Evolutionary conservation across 2,888 invertebrate species (phyloP), one percentile per base, ranked within the genome.

Genomic region (Stenodera caucasica): DNA sequence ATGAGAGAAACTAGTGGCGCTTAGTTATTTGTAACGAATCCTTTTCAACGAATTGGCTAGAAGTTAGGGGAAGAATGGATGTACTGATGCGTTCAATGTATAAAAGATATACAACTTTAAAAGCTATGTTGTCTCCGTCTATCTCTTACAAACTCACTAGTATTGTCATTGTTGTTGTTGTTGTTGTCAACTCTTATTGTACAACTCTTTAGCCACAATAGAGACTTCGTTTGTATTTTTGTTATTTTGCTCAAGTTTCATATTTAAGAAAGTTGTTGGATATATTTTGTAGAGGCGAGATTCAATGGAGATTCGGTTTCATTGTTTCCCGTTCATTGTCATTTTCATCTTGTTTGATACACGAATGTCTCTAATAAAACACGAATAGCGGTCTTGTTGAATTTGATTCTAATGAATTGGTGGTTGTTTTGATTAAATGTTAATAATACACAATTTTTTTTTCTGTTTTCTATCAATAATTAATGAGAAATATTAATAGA

Each of bases 1-100:
- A 70, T 66, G 69, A 72, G 68, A 62, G 21, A 23, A 45, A 23
- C 18, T 23, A 23, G 5, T 23, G 67, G 57, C 57, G 68, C 70
- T 72, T 72, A 72, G 71, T 72, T 70, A 68, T 70, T 71, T 67
- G 58, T 52, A 55, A 35, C 23, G 58, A 55, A 37, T 63, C 59
- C 64, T 68, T 63, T 11, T 11, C 56, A 65, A 63, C 63, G 67
- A 70, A 70, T 71, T 66, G 72, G 66, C 67, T 68, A 66, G 68
- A 68, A 70, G 62, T 64, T 63, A 62, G 53, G 49, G 26, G 60
- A 59, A 68, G 68, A 69, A 67, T 69, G 67, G 66, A 67, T 60
- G 68, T 65, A 66, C 65, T 65, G 69, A 68, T 67, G 67, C 67
- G 64, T 66, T 68, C 67, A 67, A 65, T 60, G 65, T 66, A 63